Evolutionary conservation across 2,113 vertebrate genomes (phyloP), one percentile per base, ranked within the genome.

Genomic region (Zosterops pallidus): DNA sequence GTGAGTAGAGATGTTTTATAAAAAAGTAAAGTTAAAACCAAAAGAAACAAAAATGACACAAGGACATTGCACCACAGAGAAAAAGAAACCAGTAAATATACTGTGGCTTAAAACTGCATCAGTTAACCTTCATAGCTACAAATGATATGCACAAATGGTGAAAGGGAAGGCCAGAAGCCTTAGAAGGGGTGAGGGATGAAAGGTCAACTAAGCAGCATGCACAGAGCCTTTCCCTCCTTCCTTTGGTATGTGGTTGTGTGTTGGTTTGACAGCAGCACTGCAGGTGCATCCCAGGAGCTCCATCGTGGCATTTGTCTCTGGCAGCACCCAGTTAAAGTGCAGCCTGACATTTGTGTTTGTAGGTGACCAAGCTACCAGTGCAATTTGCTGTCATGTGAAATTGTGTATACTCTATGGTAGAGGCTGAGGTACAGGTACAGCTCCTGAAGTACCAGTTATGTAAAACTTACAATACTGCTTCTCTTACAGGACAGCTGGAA

Each of bases 181-280:
- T 46, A 42, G 23, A 84, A 31, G 9, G 53, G 7, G 5, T 11
- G 14, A 24, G 9, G 9, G 10, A 18, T 68, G 26, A 71, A 75
- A 74, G 8, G 23, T 9, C 39, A 78, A 22, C 35, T 25, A 67
- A 47, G 35, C 39, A 75, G 44, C 0, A 0, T 3, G 13, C 2
- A 2, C 0, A 0, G 28, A 49, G n/a, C 6, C 41, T 20, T 65
- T 33, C 18, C 11, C 20, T 77, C 15, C 6, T 46, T 67, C 52
- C 39, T 1, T 7, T 1, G 0, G 3, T 49, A 6, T 0, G 0
- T 49, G 16, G 4, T 33, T 14, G 3, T 18, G 4, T 19, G 31
- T 9, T 31, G 50, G n/a, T 52, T 55, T 86, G 68, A 8, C 31
- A 80, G 26, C 35, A 69, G 25, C 47, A 9, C 8, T 57, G 31